phyloP scores from a whole-genome alignment of 2,113 vertebrate species.

The Nothocercus nigrocapillus region DNA sequence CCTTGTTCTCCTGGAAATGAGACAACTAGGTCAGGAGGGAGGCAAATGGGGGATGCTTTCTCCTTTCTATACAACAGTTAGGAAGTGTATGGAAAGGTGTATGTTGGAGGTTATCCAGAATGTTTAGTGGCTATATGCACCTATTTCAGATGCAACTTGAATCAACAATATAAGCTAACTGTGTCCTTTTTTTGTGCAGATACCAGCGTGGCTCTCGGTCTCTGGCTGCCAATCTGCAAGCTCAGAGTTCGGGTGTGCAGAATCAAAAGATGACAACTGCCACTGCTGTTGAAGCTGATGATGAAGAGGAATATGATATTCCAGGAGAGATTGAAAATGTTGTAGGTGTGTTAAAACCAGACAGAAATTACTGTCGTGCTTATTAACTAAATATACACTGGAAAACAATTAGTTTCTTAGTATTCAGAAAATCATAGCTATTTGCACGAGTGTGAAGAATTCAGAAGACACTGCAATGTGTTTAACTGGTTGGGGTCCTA shows the following conservation, averaged over 20 bases:
- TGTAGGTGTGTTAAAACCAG: conserved; percentile 81
- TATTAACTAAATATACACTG: not conserved
- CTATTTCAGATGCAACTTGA: not conserved
- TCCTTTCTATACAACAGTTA: not conserved
- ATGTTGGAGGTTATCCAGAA: not conserved
- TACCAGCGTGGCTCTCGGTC: conserved; percentile 93
- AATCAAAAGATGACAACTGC: not conserved
- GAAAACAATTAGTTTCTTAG: not conserved
- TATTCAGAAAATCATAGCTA: not conserved
- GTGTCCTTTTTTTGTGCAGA: conserved; percentile 67
- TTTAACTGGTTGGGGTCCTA: not conserved
- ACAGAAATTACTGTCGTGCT: not conserved
- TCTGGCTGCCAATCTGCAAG: conserved; percentile 85
- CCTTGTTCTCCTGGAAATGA: conserved; percentile 26
- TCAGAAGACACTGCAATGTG: not conserved
- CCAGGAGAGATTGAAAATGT: conserved; percentile 92
- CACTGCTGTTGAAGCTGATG: conserved; percentile 49
- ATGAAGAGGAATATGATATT: conserved; percentile 90
- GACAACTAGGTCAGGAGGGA: conserved; percentile 31
- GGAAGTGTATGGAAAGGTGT: not conserved
- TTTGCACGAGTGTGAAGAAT: not conserved
- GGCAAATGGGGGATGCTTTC: not conserved
- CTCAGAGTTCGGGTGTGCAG: conserved; percentile 15
- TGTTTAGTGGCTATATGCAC: not conserved
- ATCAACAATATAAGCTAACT: not conserved